Evolutionary conservation across 2,113 vertebrate species (phyloP).

Genomic region (Gyps fulvus): DNA sequence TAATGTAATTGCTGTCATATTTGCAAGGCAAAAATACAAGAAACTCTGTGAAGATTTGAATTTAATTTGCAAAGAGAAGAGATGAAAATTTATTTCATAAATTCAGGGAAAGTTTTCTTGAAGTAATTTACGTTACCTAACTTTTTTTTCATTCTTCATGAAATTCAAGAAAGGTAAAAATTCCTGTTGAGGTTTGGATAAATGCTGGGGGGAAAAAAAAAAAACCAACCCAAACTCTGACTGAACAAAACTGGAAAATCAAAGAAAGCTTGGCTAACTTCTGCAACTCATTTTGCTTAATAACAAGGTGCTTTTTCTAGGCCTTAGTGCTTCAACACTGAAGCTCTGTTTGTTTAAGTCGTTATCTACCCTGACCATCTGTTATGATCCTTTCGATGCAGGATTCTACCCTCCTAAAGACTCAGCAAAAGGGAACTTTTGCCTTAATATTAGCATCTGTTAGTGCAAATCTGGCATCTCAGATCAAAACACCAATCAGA

Average conservation of each 20-base stretch:
- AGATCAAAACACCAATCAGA: background rate
- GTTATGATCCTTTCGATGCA: fast-evolving
- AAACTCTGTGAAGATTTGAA: background rate
- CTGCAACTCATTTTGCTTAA: background rate
- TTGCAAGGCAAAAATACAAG: conserved; percentile 36
- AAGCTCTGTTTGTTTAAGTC: background rate
- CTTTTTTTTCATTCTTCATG: background rate
- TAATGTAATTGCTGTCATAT: conserved; percentile 25
- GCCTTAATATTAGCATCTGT: background rate
- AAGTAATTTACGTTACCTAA: background rate
- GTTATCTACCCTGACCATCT: background rate
- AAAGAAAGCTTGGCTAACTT: background rate
- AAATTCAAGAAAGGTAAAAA: background rate
- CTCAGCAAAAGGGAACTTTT: background rate
- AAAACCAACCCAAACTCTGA: background rate
- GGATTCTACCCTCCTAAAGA: background rate
- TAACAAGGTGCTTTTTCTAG: background rate
- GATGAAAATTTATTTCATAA: background rate
- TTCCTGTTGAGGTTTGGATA: background rate
- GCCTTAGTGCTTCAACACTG: background rate
- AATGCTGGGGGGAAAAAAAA: background rate
- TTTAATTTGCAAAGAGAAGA: conserved; percentile 13
- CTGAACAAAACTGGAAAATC: background rate
- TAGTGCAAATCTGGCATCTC: background rate
- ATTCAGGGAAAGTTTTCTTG: background rate